Base-by-base conservation (phyloP, 2,888 invertebrate genomes). In the Tanytarsus gracilentus region DNA sequence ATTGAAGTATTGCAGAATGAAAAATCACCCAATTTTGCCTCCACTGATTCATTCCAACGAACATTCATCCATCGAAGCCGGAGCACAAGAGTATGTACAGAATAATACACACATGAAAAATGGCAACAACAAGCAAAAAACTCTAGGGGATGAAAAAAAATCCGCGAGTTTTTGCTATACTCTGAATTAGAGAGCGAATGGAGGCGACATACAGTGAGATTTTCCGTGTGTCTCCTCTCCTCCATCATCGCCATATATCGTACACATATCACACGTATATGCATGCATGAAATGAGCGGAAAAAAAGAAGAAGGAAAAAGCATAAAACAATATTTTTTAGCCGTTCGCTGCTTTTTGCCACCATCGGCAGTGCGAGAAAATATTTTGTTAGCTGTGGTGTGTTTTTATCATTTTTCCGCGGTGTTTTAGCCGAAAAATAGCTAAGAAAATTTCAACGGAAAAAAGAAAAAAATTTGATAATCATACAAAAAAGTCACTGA, bases 321-420 rank as follows among this genome's bases (percentile, higher is more conserved):
- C 55, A 56, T 56, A 56, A 56, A 56, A 56, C 55, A 56, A 56
- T 56, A 56, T 56, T 56, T 53, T 53, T 56, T 56, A 56, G 55
- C n/a, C n/a, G 55, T 56, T 44, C 44, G 23, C 44, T 18, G 44
- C 23, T 44, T 56, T 52, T 56, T 56, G n/a, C 55, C 58, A 58
- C 40, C 40, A 27, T 40, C 58, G 27, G 25, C 58, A 58, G 58
- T 58, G 58, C 58, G 58, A 58, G 40, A 58, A 58, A 58, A 58
- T 55, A 58, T 58, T 58, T 48, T 58, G 58, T 58, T 58, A 58
- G 58, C 58, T 58, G 48, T 58, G 58, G 58, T 58, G 58, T 44
- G 44, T 44, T 58, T 58, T 58, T 48, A 48, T 44, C 27, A 48
- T 58, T 58, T 58, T 58, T 40, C 30, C 58, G 58, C 39, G 58